Evolutionary conservation across 1,140 invertebrate species (phyloP).

Genomic region (Macrobrachium nipponense): DNA sequence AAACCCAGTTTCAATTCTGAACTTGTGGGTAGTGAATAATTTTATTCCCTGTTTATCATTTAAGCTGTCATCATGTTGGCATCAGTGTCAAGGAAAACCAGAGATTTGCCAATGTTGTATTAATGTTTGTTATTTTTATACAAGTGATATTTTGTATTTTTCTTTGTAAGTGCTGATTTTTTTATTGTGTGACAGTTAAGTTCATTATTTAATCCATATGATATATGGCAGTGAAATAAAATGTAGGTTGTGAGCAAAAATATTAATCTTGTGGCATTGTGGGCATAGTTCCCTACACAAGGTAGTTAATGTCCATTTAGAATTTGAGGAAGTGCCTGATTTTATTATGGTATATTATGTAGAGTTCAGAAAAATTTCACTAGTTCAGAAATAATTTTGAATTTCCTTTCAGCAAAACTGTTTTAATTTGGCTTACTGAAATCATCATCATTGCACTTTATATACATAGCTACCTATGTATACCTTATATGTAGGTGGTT

Average conservation of each 20-base stretch:
- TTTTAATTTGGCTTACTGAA: slow-evolving; percentile 46
- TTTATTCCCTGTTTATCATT: too few relatives aligned
- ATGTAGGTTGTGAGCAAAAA: slow-evolving; percentile 55
- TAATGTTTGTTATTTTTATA: slow-evolving; percentile 62
- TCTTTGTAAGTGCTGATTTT: slow-evolving; percentile 15
- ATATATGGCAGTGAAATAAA: slow-evolving; percentile 32
- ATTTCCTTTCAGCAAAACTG: slow-evolving; percentile 25
- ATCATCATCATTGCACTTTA: slow-evolving; percentile 56
- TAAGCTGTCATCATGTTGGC: slow-evolving; percentile 18
- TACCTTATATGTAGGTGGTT: slow-evolving; percentile 16
- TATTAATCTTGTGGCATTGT: slow-evolving; percentile 46
- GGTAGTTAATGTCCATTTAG: slow-evolving; percentile 48
- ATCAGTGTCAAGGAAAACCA: slow-evolving; percentile 50
- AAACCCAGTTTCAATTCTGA: background rate
- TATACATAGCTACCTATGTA: background rate
- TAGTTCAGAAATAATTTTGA: slow-evolving; percentile 17
- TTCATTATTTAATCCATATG: slow-evolving; percentile 28
- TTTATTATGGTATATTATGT: slow-evolving; percentile 57
- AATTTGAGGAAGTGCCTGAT: slow-evolving; percentile 56
- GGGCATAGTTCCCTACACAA: slow-evolving; percentile 37
- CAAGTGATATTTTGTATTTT: slow-evolving; percentile 46
- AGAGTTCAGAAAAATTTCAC: slow-evolving; percentile 44
- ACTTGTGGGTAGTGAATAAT: too few relatives aligned
- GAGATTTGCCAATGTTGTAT: slow-evolving; percentile 55
- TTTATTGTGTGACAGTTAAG: too few relatives aligned